Conservation (phyloP, 2,113 vertebrate genomes). For the Odocoileus hemionus region DNA sequence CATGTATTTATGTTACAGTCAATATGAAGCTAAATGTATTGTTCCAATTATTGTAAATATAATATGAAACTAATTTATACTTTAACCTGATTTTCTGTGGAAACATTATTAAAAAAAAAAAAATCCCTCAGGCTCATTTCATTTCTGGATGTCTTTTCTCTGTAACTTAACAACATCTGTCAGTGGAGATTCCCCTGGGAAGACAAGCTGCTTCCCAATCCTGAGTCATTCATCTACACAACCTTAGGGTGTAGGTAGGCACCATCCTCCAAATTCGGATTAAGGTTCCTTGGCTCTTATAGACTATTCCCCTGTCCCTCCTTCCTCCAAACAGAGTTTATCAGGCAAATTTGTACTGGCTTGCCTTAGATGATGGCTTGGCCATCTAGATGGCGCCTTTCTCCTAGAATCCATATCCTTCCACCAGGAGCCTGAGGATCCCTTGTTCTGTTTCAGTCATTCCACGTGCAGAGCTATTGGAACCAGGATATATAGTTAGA, state of each 20-base stretch:
- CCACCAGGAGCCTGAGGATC: background rate
- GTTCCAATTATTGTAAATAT: background rate
- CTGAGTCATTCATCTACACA: background rate
- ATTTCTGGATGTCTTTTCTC: constrained; percentile 31
- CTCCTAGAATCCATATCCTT: background rate
- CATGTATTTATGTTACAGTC: background rate
- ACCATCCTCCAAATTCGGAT: background rate
- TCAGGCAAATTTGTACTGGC: background rate
- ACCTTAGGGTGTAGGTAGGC: background rate
- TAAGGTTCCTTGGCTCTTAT: background rate
- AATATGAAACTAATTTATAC: background rate
- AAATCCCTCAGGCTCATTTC: constrained; percentile 3
- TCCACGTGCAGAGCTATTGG: background rate
- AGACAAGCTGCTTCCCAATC: background rate
- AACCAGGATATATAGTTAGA: background rate
- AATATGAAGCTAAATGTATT: background rate
- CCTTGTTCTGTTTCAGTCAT: background rate
- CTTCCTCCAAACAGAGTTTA: background rate
- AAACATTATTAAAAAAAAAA: background rate
- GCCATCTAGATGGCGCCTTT: background rate
- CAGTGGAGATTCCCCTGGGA: background rate
- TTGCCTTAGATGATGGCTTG: background rate
- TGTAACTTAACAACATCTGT: constrained; percentile 39
- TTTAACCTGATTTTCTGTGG: background rate
- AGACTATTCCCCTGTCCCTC: background rate